Evolutionary conservation across 2,113 vertebrate genomes (phyloP), one percentile per base, ranked within the genome.

Genomic region (Alectura lathami): DNA sequence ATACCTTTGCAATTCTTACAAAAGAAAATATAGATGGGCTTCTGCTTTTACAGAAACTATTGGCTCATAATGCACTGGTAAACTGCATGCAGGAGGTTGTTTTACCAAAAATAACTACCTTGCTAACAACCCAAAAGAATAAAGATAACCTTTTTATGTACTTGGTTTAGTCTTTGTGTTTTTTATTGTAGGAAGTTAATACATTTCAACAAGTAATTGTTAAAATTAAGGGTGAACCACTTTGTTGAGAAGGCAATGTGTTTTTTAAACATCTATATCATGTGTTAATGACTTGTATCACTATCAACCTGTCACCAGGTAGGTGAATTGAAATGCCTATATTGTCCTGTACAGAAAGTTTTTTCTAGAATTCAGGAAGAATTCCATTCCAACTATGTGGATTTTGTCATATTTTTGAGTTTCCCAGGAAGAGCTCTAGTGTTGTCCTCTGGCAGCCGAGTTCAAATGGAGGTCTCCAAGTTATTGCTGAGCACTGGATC

Each of bases 1-100:
- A 90, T 66, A 77, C 94, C 93, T 98, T 98, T 98, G 97, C 97
- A 97, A 98, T 98, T 98, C 96, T 94, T 96, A 96, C 83, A 92
- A 79, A 97, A 97, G 93, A 95, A 90, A 93, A 94, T 97, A 93
- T 86, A 97, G 89, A 88, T 93, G 97, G 95, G 94, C 93, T 92
- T 93, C 88, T 96, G 97, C 98, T 98, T 98, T 98, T 97, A 95
- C 96, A 97, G 96, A 98, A 96, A 93, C 97, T 98, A 80, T 56
- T 94, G 62, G 56, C 91, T 96, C 63, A 94, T 98, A 97, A 94
- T 97, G 75, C 98, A 97, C 96, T 96, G 96, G 94, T 97, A 86
- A 98, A 98, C 92, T 98, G 98, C 98, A 99, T 99, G 99, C 97
- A 97, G 97, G 95, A 97, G 95, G 97, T 96, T 98, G 96, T 97